Conservation (phyloP, 2,113 vertebrate species). For the Irena cyanogastra region DNA sequence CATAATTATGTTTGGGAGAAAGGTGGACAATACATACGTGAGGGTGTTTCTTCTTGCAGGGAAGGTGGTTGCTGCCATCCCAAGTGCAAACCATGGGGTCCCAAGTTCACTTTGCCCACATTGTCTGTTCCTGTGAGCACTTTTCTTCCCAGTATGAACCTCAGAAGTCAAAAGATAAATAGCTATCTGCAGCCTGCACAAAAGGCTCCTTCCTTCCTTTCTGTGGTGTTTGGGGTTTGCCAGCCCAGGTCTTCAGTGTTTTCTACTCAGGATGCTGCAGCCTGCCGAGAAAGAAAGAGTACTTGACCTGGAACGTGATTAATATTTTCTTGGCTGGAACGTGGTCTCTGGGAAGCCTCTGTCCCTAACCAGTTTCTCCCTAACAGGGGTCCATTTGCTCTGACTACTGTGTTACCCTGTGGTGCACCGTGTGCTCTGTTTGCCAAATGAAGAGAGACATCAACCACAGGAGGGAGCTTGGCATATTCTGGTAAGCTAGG, state of each 20-base stretch:
- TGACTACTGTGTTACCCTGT: not conserved
- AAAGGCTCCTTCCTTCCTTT: not conserved
- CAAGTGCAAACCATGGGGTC: not conserved
- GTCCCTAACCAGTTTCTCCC: not conserved
- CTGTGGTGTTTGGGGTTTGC: fast-evolving
- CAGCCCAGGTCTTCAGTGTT: not conserved
- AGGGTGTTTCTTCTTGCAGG: not conserved
- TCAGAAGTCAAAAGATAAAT: not conserved
- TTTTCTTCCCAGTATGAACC: not conserved
- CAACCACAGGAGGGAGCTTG: constrained; percentile 47
- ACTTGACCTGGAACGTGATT: fast-evolving
- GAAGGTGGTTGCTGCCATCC: not conserved
- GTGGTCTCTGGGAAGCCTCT: not conserved
- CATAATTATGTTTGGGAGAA: not conserved
- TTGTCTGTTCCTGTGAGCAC: fast-evolving
- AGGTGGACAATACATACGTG: fast-evolving
- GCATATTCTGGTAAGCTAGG: constrained; percentile 53
- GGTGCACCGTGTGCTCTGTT: constrained; percentile 45
- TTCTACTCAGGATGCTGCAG: not conserved
- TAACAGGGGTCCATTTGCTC: constrained; percentile 67
- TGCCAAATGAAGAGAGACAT: constrained; percentile 77
- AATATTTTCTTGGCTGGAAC: not conserved
- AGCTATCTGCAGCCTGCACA: not conserved
- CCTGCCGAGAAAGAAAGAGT: not conserved
- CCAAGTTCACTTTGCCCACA: not conserved